phyloP scores from a whole-genome alignment of 2,113 vertebrate genomes.

The Dermatemys mawii region DNA sequence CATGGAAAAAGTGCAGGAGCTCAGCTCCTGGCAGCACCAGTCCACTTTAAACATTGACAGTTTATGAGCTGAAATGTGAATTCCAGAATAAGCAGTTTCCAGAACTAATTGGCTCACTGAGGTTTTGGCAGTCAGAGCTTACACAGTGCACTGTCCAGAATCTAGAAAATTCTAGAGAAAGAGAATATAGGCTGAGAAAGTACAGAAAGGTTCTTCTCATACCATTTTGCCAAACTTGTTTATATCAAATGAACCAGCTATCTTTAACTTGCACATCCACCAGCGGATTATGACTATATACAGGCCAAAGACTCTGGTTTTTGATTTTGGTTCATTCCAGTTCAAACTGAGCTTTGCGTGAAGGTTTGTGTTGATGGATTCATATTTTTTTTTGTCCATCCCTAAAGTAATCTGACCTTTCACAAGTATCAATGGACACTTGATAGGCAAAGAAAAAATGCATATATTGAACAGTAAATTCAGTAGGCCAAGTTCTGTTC shows the following conservation, averaged over 20 bases:
- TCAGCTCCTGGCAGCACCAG: conserved; percentile 24
- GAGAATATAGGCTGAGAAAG: not conserved
- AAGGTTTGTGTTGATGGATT: not conserved
- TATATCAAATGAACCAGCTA: conserved; percentile 30
- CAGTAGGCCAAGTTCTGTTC: fast-evolving
- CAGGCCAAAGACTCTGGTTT: not conserved
- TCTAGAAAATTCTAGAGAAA: not conserved
- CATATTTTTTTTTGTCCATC: fast-evolving
- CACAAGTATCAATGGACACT: not conserved
- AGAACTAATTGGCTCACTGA: not conserved
- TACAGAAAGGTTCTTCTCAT: not conserved
- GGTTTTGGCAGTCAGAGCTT: not conserved
- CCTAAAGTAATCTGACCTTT: not conserved
- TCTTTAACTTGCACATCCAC: conserved; percentile 24
- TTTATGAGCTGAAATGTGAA: conserved; percentile 54
- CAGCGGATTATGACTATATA: not conserved
- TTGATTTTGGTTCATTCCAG: not conserved
- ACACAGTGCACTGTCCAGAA: not conserved
- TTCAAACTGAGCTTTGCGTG: not conserved
- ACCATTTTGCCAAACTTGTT: conserved; percentile 14
- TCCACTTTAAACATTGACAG: conserved; percentile 4
- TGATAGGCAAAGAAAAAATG: not conserved
- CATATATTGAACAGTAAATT: not conserved
- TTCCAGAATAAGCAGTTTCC: conserved; percentile 9
- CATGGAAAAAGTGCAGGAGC: conserved; percentile 20